These are phyloP conservation scores for Platorchestia sp. DNA, from an alignment of 1,140 invertebrate species.

Conservation along the genomic window DNA sequence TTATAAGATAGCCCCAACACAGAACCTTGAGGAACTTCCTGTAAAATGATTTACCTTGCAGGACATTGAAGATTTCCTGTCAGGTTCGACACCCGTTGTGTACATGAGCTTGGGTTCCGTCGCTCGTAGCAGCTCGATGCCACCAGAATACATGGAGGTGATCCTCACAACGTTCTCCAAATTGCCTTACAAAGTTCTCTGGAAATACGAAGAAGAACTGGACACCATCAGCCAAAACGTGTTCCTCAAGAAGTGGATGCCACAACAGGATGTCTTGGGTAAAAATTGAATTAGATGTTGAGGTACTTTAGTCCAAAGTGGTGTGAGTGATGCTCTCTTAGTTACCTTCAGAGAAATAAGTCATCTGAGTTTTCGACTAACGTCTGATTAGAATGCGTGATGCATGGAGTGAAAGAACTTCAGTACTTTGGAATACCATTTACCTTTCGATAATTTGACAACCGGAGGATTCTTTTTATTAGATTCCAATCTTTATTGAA, in stretches of 20 bases:
- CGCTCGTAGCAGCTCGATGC: background rate
- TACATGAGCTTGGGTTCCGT: slow-evolving; percentile 37
- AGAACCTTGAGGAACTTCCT: background rate
- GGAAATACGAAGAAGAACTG: slow-evolving; percentile 62
- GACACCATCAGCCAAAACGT: slow-evolving; percentile 74
- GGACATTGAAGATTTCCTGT: background rate
- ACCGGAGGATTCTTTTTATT: background rate
- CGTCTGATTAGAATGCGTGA: no score
- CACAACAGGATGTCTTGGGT: slow-evolving; percentile 74
- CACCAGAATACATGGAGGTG: slow-evolving; percentile 36
- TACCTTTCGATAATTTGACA: background rate
- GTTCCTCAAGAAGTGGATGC: slow-evolving; percentile 78
- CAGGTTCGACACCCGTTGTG: slow-evolving; percentile 2
- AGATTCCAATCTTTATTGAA: no score
- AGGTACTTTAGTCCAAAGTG: no score
- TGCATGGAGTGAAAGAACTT: no score
- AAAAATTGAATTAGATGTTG: background rate
- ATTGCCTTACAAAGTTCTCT: slow-evolving; percentile 60
- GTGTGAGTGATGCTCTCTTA: background rate
- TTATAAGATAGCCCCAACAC: no score
- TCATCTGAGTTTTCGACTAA: no score
- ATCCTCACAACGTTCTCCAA: slow-evolving; percentile 56
- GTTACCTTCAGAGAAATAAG: no score
- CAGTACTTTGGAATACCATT: background rate
- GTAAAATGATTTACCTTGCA: background rate